Conservation (phyloP, 2,797 vertebrate genomes). For the Eulemur rubriventer region DNA sequence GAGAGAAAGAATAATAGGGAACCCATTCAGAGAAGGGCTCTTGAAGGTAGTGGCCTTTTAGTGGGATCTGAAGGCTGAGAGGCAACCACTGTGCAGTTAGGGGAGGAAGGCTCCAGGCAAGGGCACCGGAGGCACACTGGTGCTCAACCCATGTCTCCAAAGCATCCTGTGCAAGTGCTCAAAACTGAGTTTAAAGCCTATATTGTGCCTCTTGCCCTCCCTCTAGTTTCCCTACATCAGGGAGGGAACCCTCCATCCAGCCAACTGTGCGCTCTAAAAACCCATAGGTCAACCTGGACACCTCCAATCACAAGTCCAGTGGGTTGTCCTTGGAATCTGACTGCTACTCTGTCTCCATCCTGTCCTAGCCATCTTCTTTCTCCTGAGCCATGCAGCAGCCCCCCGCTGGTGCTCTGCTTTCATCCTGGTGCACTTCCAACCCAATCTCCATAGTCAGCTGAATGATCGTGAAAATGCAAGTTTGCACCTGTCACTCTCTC, state of each 20-base stretch:
- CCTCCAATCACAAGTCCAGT: not conserved
- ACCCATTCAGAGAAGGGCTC: not conserved
- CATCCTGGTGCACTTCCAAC: not conserved
- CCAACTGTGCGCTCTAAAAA: fast-evolving
- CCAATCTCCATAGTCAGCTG: not conserved
- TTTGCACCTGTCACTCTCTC: not conserved
- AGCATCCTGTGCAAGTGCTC: no score
- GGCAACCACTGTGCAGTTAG: not conserved
- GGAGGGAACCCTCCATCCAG: not conserved
- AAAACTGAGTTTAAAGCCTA: not conserved
- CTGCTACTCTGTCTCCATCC: not conserved
- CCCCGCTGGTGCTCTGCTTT: not conserved
- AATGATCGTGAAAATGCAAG: not conserved
- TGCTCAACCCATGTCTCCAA: not conserved
- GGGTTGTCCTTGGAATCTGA: not conserved
- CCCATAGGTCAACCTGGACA: not conserved
- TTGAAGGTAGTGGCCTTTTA: not conserved
- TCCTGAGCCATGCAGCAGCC: not conserved
- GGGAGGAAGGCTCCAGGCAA: not conserved
- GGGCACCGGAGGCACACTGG: not conserved
- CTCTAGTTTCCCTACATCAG: not conserved
- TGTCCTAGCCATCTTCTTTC: not conserved
- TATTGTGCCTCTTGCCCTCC: no score
- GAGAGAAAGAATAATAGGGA: not conserved
- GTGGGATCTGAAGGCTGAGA: not conserved